Percentiles rank a stretch among this genome's conserved stretches.
phyloP scores from a whole-genome alignment of 2,113 vertebrate genomes.

The Corythaixoides concolor region DNA sequence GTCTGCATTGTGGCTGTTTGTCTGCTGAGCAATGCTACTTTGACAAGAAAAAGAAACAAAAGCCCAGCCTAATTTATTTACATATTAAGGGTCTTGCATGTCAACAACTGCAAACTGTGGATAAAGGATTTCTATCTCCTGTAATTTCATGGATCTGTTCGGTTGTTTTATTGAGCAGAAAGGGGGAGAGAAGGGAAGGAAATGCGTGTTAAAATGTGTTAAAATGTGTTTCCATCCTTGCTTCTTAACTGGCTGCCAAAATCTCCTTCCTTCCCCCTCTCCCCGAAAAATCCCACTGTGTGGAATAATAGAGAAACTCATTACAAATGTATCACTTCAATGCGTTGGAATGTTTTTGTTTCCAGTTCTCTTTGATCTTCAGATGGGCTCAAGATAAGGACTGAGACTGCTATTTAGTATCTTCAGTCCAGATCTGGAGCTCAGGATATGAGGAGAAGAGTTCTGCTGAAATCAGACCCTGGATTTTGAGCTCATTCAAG shows the following conservation, averaged over 20 bases:
- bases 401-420: neutral
- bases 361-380: constrained; percentile 33
- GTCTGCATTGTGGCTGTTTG: constrained; percentile 39
- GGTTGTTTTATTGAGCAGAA: constrained; percentile 17
- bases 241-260: neutral
- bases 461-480: neutral
- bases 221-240: neutral
- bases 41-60: neutral
- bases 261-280: neutral
- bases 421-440: neutral
- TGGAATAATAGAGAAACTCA: constrained; percentile 4
- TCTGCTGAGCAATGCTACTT: constrained; percentile 45
- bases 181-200: neutral
- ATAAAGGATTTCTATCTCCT: constrained; percentile 71
- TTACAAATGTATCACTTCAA: constrained; percentile 9
- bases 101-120: constrained; percentile 71
- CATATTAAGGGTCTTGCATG: constrained; percentile 37
- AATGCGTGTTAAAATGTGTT: constrained; percentile 26
- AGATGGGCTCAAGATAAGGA: constrained; percentile 27
- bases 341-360: constrained; percentile 26
- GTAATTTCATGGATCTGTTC: constrained; percentile 66
- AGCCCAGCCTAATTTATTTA: constrained; percentile 54
- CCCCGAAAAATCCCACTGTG: neutral
- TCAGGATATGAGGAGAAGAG: neutral
- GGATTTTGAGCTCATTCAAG: neutral